Base-by-base conservation (phyloP, 1,140 invertebrate species). In the Drosophila parvula region DNA sequence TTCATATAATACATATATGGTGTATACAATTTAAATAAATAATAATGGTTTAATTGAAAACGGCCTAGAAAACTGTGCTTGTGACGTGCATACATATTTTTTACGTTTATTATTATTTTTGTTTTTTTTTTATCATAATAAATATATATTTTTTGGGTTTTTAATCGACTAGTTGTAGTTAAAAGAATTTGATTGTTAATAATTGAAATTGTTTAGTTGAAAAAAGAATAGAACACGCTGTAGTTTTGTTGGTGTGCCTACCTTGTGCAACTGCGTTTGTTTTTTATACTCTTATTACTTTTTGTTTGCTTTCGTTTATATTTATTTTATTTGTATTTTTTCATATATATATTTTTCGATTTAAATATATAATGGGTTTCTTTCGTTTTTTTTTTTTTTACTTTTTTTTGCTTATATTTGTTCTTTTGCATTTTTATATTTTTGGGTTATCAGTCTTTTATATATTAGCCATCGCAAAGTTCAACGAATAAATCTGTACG, bases 401-500 rank as follows among this genome's bases (percentile, higher is more conserved):
- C 67, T 81, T 65, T 74, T 51, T 41, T 59, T 74, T 70, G 22
- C 45, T 47, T 47, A 22, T 5, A 68, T 85, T 77, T 67, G 63
- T 57, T 84, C 79, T 67, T 68, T 86, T 63, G 75, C 50, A 67
- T 68, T 80, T 70, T 80, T 70, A 74, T 76, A 78, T 82, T 84
- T 85, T 85, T 80, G 78, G 79, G 73, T 83, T 86, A 80, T 88
- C 90, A 91, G 90, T 91, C 90, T 88, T 88, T 88, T 91, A 91
- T 91, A 91, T 91, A 91, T 91, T 91, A 91, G 90, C 90, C 90
- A 91, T 91, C 90, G 90, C 90, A 91, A 91, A 91, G 90, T 91
- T 91, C 90, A 91, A 91, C 90, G 90, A 91, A 91, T 91, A 91
- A 88, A 91, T 91, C 90, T 91, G 90, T 91, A 84, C 84, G 84